These are phyloP conservation scores for Megalopta genalis DNA, from an alignment of 1,140 invertebrate genomes.

Conservation along the genomic window DNA sequence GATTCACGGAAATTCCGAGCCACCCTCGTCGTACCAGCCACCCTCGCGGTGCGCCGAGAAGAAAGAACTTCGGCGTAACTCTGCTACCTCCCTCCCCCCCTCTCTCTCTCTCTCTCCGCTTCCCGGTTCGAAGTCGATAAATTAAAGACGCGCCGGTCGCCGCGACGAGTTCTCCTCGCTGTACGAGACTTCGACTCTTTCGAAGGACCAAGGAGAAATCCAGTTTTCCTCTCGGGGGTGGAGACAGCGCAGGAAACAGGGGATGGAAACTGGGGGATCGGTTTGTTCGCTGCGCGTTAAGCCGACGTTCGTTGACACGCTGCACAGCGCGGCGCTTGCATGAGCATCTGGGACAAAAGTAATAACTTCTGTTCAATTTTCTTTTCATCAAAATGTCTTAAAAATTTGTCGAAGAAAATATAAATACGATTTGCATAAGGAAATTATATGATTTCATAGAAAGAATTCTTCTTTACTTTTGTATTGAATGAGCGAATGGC, in stretches of 20 bases:
- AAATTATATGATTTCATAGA: too few species aligned
- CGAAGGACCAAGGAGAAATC: neutral
- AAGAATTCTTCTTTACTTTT: too few species aligned
- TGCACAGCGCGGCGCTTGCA: too few species aligned
- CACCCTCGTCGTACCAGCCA: neutral
- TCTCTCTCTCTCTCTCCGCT: neutral
- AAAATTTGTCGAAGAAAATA: too few species aligned
- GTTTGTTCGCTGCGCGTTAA: neutral
- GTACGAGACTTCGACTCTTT: neutral
- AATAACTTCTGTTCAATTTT: too few species aligned
- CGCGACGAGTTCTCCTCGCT: neutral
- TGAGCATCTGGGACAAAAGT: too few species aligned
- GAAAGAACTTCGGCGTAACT: neutral
- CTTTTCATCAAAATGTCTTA: too few species aligned
- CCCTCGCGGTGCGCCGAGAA: neutral
- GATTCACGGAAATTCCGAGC: conserved; percentile 6
- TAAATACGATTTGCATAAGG: too few species aligned
- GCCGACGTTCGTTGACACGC: neutral
- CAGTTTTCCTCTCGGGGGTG: neutral
- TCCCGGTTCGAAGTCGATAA: conserved; percentile 2
- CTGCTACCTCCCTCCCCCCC: neutral
- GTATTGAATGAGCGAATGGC: too few species aligned
- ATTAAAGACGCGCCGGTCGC: neutral
- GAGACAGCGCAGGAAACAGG: neutral
- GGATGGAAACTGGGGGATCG: neutral